Base-by-base conservation (phyloP, 2,888 invertebrate genomes). In the Ceramica pisi region DNA sequence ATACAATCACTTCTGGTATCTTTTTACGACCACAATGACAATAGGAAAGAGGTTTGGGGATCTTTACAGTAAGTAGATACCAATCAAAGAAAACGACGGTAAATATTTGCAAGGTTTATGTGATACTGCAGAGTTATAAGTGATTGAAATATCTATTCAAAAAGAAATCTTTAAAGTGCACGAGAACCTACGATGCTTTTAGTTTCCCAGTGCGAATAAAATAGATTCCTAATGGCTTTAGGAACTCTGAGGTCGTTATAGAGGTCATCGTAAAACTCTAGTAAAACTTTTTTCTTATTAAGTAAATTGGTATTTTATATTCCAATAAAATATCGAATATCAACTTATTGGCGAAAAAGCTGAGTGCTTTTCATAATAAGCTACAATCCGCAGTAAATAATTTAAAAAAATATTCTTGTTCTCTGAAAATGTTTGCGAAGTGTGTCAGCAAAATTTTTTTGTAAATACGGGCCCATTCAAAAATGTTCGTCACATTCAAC, bases 291-390 rank as follows among this genome's bases (percentile, higher is more conserved):
- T 48, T 53, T 57, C 26, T 44, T 48, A 38, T 23, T 64, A 62
- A 10, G 41, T 35, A 69, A 76, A 77, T 80, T 80, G 55, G 26
- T 53, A 65, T 81, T 78, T 77, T 56, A 78, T 62, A 31, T 44
- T 14, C 41, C 21, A 61, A 62, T 70, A 77, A 50, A 70, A 53
- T 50, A 38, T 74, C 23, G 31, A 60, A 56, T 26, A 55, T 55
- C n/a, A 23, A 71, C 2, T 41, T 50, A 31, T 46, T 59, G 38
- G 26, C 19, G 23, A 53, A 41, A 53, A 38, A 51, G 2, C 19
- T 1, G 14, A 35, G 31, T 44, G 41, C n/a, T n/a, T 61, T 48
- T 21, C 31, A 61, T 57, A 50, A 51, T 51, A 80, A 61, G 9
- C 35, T 53, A 6, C 38, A 51, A 8, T 41, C 0, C 6, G 55